A percentile compares a stretch with the other conserved stretches of the same genome.
phyloP scores from a whole-genome alignment of 2,888 invertebrate genomes.

The Aproaerema taeniolella region DNA sequence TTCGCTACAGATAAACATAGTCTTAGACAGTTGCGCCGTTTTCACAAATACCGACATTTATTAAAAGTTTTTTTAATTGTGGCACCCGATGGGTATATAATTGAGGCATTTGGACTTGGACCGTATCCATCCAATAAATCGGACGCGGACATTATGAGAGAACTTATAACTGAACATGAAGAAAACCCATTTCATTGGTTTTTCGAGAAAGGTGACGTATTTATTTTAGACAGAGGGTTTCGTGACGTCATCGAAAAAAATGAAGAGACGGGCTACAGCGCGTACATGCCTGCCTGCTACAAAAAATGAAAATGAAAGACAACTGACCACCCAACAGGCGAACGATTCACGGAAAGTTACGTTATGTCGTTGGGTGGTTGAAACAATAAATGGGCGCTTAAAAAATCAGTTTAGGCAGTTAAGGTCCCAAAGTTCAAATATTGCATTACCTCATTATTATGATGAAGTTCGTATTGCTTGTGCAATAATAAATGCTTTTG shows the following conservation, averaged over 20 bases:
- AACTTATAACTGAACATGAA: neutral
- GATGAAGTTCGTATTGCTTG: neutral
- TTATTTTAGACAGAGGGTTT: neutral
- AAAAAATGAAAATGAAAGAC: neutral
- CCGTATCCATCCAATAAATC: too few species aligned
- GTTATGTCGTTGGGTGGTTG: constrained; percentile 15
- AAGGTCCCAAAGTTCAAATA: neutral
- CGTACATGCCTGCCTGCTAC: neutral
- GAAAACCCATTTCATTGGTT: neutral
- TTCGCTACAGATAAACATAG: too few species aligned
- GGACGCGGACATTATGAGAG: neutral
- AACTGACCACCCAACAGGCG: constrained; percentile 3
- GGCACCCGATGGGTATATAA: neutral
- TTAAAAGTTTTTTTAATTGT: neutral
- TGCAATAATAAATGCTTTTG: neutral
- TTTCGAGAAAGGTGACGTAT: neutral
- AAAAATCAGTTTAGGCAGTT: constrained; percentile 8
- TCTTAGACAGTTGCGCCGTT: neutral
- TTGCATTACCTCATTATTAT: neutral
- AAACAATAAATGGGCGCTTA: constrained; percentile 10
- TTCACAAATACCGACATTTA: neutral
- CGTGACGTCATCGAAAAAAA: neutral
- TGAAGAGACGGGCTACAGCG: neutral
- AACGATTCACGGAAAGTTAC: constrained; percentile 11
- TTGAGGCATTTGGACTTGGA: too few species aligned